Conservation (phyloP, 2,113 vertebrate genomes). For the Porphyrio hochstetteri region DNA sequence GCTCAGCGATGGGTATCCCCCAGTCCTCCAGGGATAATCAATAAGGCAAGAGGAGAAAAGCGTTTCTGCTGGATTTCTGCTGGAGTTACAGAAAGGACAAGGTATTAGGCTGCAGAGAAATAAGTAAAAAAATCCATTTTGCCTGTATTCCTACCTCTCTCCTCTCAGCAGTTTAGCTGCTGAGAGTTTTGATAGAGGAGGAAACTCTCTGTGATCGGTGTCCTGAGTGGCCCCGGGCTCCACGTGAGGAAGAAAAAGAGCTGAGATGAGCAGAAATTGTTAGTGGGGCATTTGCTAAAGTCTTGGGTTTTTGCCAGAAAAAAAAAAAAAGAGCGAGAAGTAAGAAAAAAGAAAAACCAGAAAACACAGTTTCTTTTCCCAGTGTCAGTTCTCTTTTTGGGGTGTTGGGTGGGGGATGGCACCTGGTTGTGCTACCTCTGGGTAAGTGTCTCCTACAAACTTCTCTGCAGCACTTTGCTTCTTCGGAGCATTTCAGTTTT, state of each 20-base stretch:
- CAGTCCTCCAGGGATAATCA: background rate
- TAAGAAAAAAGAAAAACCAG: background rate
- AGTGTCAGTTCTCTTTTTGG: background rate
- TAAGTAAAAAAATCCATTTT: background rate
- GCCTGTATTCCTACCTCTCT: background rate
- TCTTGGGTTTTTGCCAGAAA: background rate
- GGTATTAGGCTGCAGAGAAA: background rate
- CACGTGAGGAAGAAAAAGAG: background rate
- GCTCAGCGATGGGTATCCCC: background rate
- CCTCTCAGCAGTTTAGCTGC: background rate
- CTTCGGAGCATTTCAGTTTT: background rate
- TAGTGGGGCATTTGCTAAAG: background rate
- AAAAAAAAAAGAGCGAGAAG: background rate
- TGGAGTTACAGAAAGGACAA: background rate
- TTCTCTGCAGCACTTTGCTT: background rate
- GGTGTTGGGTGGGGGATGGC: background rate
- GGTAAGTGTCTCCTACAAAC: background rate
- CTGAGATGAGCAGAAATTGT: background rate
- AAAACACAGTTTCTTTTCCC: slow-evolving; percentile 2
- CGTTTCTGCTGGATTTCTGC: too few relatives aligned
- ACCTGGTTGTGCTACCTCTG: background rate
- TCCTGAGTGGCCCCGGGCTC: background rate
- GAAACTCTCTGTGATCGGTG: background rate
- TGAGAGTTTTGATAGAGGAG: background rate
- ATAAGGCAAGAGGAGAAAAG: background rate